These are phyloP conservation scores for Chloroceryle inda DNA, from an alignment of 2,797 vertebrate species.

Conservation along the genomic window DNA sequence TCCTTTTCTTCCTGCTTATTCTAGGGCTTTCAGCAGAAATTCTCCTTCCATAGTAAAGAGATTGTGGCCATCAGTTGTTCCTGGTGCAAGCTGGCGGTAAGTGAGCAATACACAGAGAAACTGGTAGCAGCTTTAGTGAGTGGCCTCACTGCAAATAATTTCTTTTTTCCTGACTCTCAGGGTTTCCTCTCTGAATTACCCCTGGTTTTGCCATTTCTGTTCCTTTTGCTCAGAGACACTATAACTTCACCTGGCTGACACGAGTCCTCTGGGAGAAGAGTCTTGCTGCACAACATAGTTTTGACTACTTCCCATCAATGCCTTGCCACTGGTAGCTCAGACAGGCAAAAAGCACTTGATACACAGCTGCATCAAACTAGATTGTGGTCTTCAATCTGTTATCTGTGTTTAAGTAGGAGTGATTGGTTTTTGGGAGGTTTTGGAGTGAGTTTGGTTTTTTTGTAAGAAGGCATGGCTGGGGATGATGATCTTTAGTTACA, in stretches of 20 bases:
- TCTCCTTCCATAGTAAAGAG: constrained; percentile 98
- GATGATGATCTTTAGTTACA: background rate
- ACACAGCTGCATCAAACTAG: background rate
- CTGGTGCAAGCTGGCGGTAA: constrained; percentile 99
- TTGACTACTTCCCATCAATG: background rate
- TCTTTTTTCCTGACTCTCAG: background rate
- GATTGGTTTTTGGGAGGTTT: background rate
- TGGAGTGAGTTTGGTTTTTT: background rate
- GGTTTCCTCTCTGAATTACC: background rate
- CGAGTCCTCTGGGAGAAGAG: background rate
- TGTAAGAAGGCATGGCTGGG: background rate
- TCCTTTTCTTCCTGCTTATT: constrained; percentile 5
- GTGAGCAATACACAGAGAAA: constrained; percentile 45
- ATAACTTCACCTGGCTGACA: background rate
- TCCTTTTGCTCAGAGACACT: background rate
- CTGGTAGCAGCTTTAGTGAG: background rate
- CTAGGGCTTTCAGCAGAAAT: constrained; percentile 97
- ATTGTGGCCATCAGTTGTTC: constrained; percentile 99
- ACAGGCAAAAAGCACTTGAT: background rate
- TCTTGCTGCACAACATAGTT: background rate
- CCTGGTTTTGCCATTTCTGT: background rate
- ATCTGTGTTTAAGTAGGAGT: background rate
- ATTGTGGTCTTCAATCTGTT: background rate
- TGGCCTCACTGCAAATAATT: background rate
- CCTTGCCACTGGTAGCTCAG: background rate